Evolutionary conservation across 2,113 vertebrate genomes (phyloP), one percentile per base, ranked within the genome.

Genomic region (Atractosteus spatula): DNA sequence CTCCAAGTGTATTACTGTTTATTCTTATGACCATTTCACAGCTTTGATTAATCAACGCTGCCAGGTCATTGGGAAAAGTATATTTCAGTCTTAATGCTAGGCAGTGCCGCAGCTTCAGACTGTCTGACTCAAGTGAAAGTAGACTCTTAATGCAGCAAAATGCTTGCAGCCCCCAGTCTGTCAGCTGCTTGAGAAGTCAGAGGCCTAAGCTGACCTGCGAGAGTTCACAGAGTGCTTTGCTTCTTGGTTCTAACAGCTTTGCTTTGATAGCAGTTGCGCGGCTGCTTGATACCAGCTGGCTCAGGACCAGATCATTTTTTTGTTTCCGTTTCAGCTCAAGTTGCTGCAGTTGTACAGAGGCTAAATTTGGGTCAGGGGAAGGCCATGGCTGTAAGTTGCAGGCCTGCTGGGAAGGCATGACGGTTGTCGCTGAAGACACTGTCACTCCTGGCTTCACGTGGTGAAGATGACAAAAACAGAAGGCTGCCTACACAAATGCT

Each of bases 311-410:
- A 11, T 63, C 16, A 55, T 55, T 69, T 29, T 29, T 70, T 66
- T 45, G 55, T 69, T 75, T 75, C 74, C 63, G 62, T 61, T 75
- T 66, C 55, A 66, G 74, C 62, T 56, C 64, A 55, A 63, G 73
- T 51, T n/a, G 41, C 73, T 8, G 69, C 68, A 57, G 62, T 70
- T 8, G 66, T 63, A 55, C 68, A 2, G 62, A 56, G 74, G 74
- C 69, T 75, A 66, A 66, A 75, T 75, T 66, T 75, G 74, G 74
- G 74, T 71, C 69, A 66, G 55, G 62, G 63, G 69, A 42, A 65
- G 62, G 74, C 62, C 54, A 61, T 13, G 55, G 5, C 43, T 75
- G 68, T 55, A 54, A 64, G 62, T 45, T 44, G 10, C 57, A 75
- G 59, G 17, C 55, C 59, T 41, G 16, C 62, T 65, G 45, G 51